Evolutionary conservation across 2,797 vertebrate genomes (phyloP), one percentile per base, ranked within the genome.

Genomic region (Esox masquinongy): DNA sequence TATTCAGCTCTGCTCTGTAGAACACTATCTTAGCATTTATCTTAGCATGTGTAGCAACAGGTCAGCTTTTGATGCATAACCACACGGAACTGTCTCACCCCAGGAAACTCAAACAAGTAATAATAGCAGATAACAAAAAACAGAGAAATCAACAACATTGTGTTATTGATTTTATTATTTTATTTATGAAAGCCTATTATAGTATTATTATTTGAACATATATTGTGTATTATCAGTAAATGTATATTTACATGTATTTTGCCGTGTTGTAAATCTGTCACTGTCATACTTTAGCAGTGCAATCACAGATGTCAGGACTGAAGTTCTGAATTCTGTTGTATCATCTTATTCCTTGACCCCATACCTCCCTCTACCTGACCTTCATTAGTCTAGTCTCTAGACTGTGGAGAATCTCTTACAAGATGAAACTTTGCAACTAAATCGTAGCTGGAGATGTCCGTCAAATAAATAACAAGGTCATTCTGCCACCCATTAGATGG

Each of bases 311-410:
- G 53, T 59, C 53, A 22, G 53, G n/a, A 22, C 53, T 22, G 3
- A n/a, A 3, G 53, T 59, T 56, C 2, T 56, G n/a, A 56, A 8
- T 14, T n/a, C 19, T 56, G 53, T 17, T 22, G n/a, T 59, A 22
- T 59, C 53, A 59, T 22, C 81, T 84, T 73, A 77, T 83, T 83
- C 77, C 76, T 90, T 19, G 87, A 88, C 22, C 88, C 89, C 76
- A 83, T 80, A 59, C 89, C 88, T 88, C 84, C 89, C 88, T 88
- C 85, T 88, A 79, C 87, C 84, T 77, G 34, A 76, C 77, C 87
- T 80, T 84, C 84, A 84, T 89, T 88, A 89, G 77, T 79, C 66
- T 68, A 43, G 24, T 24, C 22, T 80, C 67, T 68, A 43, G 24
- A 61, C 56, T 12, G 24, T 14, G 8, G 56, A 61, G 56, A 16